Evolutionary conservation across 2,797 vertebrate species (phyloP).

Genomic region (Aulostomus chinensis): DNA sequence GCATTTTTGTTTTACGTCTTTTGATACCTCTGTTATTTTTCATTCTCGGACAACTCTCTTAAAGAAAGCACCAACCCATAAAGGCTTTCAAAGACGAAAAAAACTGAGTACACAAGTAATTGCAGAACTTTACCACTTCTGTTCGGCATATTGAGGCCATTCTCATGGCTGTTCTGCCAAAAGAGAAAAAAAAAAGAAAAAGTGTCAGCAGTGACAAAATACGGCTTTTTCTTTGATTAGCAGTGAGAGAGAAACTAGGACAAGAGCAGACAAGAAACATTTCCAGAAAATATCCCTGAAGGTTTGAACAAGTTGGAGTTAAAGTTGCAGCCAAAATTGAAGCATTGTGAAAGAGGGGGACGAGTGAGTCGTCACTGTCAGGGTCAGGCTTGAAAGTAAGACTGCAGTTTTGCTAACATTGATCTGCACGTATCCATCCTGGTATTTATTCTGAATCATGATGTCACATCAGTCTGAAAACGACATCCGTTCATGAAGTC

Average conservation of each 20-base stretch:
- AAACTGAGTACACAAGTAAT: too few species aligned
- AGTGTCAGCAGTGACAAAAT: slow-evolving; percentile 28
- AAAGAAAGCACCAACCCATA: slow-evolving; percentile 21
- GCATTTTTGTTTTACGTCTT: too few species aligned
- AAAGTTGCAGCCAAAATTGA: slow-evolving; percentile 24
- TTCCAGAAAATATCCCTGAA: slow-evolving; percentile 34
- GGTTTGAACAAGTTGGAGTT: slow-evolving; percentile 26
- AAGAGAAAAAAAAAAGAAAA: slow-evolving; percentile 4
- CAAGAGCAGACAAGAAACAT: slow-evolving; percentile 15
- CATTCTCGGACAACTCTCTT: slow-evolving; percentile 2
- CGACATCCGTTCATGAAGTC: too few species aligned
- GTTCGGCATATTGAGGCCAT: slow-evolving; percentile 34
- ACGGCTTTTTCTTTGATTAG: slow-evolving; percentile 27
- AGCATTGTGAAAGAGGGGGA: slow-evolving; percentile 8
- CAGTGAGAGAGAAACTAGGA: slow-evolving; percentile 33
- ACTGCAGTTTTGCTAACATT: not conserved
- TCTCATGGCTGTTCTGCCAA: slow-evolving; percentile 2
- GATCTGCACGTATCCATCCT: too few species aligned
- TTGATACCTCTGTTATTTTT: too few species aligned
- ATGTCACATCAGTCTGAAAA: slow-evolving; percentile 2
- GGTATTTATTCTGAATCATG: slow-evolving; percentile 3
- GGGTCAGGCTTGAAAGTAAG: not conserved
- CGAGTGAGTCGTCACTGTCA: not conserved
- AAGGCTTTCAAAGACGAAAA: slow-evolving; percentile 37
- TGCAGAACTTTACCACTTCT: slow-evolving; percentile 27